These are phyloP conservation scores for Chalcis sispes DNA, from an alignment of 2,888 invertebrate species.

Conservation along the genomic window DNA sequence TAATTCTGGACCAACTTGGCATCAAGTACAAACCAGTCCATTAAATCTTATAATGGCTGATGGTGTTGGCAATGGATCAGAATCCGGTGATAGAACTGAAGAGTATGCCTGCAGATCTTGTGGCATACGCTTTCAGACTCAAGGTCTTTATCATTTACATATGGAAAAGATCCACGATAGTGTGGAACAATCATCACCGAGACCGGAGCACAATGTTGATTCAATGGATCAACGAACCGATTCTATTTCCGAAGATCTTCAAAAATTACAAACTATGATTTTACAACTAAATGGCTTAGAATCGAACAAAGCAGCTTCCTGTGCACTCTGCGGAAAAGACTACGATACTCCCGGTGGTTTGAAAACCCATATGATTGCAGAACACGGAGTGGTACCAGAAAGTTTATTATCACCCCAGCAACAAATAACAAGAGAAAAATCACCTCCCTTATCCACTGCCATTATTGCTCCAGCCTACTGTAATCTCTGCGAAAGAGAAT, in stretches of 20 bases:
- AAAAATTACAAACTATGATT: constrained; percentile 93
- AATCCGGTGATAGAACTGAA: constrained; percentile 77
- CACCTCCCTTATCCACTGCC: constrained; percentile 66
- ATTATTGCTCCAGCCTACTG: constrained; percentile 69
- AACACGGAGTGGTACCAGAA: constrained; percentile 78
- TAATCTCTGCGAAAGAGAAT: constrained; percentile 80
- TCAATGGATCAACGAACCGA: constrained; percentile 77
- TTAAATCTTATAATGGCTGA: constrained; percentile 86
- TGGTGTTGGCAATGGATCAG: constrained; percentile 76
- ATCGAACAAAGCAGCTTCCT: constrained; percentile 78
- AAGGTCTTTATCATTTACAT: constrained; percentile 69
- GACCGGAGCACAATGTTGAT: constrained; percentile 69
- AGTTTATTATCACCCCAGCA: constrained; percentile 64
- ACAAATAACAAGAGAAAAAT: constrained; percentile 71
- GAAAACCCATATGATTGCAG: constrained; percentile 83
- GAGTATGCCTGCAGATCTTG: constrained; percentile 78
- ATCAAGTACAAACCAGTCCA: constrained; percentile 85
- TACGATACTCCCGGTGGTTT: constrained; percentile 85
- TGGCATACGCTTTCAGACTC: constrained; percentile 78
- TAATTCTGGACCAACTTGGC: constrained; percentile 69
- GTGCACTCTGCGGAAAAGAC: constrained; percentile 84
- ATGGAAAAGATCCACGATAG: constrained; percentile 69
- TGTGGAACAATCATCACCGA: constrained; percentile 64
- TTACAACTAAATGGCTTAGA: constrained; percentile 90
- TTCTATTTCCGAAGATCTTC: constrained; percentile 87